These are phyloP conservation scores for Eubasilissa regina DNA, from an alignment of 1,140 invertebrate genomes.

Conservation along the genomic window DNA sequence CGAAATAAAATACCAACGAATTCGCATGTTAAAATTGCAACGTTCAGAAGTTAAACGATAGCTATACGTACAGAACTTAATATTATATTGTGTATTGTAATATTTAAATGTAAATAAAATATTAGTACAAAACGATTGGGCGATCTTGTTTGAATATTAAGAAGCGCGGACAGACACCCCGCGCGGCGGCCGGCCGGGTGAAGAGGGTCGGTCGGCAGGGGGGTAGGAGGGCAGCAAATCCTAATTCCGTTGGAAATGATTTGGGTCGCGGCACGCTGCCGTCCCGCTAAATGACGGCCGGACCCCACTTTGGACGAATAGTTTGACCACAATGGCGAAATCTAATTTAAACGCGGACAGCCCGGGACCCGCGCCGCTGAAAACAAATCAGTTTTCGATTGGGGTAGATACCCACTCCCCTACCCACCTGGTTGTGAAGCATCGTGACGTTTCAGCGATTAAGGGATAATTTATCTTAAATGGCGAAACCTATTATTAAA, in stretches of 20 bases:
- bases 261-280: conserved; percentile 47
- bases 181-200: neutral
- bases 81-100: too few relatives aligned
- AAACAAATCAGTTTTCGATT: conserved; percentile 23
- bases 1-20: too few relatives aligned
- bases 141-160: too few relatives aligned
- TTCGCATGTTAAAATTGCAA: too few relatives aligned
- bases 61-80: too few relatives aligned
- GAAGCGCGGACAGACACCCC: neutral
- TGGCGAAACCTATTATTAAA: too few relatives aligned
- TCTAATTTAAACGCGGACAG: conserved; percentile 41
- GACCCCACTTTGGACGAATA: conserved; percentile 16
- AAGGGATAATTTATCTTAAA: too few relatives aligned
- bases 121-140: too few relatives aligned
- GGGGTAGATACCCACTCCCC: neutral
- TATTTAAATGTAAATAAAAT: too few relatives aligned
- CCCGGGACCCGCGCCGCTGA: conserved; percentile 1
- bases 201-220: neutral
- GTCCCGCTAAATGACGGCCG: conserved; percentile 33
- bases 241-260: conserved; percentile 56
- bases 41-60: too few relatives aligned
- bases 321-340: conserved; percentile 38
- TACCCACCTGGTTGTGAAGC: neutral
- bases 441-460: too few relatives aligned
- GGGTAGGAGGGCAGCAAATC: conserved; percentile 17